Conservation (phyloP, 2,797 vertebrate species). For the Uromys caudimaculatus region DNA sequence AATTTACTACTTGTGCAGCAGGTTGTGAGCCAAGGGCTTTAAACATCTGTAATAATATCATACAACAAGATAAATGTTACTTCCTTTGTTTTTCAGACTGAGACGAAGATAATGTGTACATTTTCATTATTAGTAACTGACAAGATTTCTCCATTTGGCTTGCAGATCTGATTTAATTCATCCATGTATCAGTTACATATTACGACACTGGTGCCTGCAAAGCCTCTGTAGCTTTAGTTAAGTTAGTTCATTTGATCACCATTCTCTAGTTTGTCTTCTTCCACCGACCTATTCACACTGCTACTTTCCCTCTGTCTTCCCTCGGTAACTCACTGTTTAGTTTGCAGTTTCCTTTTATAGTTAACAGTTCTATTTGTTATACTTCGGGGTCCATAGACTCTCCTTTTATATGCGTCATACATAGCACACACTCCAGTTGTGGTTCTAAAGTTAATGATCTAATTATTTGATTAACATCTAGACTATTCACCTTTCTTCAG, state of each 20-base stretch:
- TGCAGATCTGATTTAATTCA: not conserved
- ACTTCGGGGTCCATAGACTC: not conserved
- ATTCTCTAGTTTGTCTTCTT: not conserved
- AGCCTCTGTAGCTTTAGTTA: not conserved
- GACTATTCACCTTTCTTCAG: not conserved
- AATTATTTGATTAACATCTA: not conserved
- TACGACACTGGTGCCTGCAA: not conserved
- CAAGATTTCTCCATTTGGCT: not conserved
- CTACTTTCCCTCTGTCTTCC: not conserved
- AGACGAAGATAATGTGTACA: not conserved
- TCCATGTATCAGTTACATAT: not conserved
- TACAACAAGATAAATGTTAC: not conserved
- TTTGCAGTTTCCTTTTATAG: not conserved
- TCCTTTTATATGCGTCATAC: not conserved
- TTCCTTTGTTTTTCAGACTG: conserved; percentile 23
- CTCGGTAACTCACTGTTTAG: not conserved
- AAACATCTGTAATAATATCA: not conserved
- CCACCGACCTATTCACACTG: not conserved
- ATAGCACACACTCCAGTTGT: not conserved
- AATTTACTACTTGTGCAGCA: conserved; percentile 6
- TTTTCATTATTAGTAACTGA: not conserved
- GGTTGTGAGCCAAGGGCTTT: not conserved
- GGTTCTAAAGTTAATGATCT: conserved; percentile 12
- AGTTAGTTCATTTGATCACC: not conserved
- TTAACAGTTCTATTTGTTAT: not conserved